Evolutionary conservation across 2,888 invertebrate genomes (phyloP), one percentile per base, ranked within the genome.

Genomic region (Smittia aterrima): DNA sequence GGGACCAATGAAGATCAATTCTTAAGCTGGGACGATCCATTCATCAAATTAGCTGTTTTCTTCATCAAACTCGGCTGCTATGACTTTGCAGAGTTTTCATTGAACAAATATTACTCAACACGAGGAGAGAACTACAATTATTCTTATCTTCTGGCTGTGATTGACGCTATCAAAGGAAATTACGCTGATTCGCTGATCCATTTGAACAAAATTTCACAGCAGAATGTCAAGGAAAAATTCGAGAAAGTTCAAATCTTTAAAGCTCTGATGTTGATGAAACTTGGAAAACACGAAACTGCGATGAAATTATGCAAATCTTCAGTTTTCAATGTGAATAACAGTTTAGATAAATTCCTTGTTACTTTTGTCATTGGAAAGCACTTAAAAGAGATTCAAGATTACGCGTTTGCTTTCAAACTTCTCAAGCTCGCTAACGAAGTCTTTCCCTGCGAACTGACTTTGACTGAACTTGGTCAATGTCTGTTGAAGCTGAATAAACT

Each of bases 61-160:
- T 70, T 70, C 27, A 70, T 70, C 18, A 70, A 70, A 16, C 22
- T 70, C 9, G 70, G 70, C n/a, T 53, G 47, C 24, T 70, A 16
- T 25, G 70, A 41, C 11, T 16, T 70, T 70, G 70, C 70, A 22
- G 70, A 70, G n/a, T 13, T 47, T 1, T 24, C 20, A 3, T 18
- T 53, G 3, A 27, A 40, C 7, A 20, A 70, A 22, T 70, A 47
- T 27, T 70, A 25, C 18, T 1, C 13, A 6, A 24, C 1, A 6
- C n/a, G 22, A 11, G 70, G 70, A 3, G 22, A n/a, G 6, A 70
- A 53, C n/a, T 1, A 38, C 24, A 53, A 53, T 25, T 70, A 70
- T 25, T 53, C 38, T 1, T 70, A 70, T 11, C 25, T 70, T 11
- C 27, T 70, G 24, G 70, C 53, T 11, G 70, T 40, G 3, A 70